These are phyloP conservation scores for Prosopocoilus inquinatus DNA, from an alignment of 2,888 invertebrate genomes.

Conservation along the genomic window DNA sequence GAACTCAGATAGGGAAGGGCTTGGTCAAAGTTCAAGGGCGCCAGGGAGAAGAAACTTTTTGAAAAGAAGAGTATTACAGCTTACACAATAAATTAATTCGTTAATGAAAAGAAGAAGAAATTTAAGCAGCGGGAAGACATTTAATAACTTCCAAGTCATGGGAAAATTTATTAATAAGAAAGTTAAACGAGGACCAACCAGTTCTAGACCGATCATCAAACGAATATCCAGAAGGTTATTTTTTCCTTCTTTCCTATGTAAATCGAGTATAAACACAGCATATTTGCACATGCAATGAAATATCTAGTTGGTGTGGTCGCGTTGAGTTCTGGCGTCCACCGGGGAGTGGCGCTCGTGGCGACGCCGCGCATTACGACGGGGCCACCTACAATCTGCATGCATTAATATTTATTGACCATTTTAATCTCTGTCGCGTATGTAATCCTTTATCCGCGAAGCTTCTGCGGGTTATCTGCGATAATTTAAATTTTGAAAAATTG, in stretches of 20 bases:
- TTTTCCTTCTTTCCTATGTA: not conserved
- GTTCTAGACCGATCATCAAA: not conserved
- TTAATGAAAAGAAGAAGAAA: too few species aligned
- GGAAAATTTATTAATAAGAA: too few species aligned
- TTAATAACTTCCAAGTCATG: too few species aligned
- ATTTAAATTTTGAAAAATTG: conserved; percentile 25
- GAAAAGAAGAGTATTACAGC: too few species aligned
- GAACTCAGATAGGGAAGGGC: too few species aligned
- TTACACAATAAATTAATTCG: too few species aligned
- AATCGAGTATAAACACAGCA: not conserved
- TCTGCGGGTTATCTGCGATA: conserved; percentile 26
- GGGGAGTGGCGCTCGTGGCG: not conserved
- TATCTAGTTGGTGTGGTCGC: not conserved
- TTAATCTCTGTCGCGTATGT: conserved; percentile 40
- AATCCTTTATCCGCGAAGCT: conserved; percentile 25
- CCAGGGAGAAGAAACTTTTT: too few species aligned
- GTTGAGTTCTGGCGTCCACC: not conserved
- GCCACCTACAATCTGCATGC: conserved; percentile 32
- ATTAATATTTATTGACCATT: conserved; percentile 41
- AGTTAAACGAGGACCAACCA: too few species aligned
- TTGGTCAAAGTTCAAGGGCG: too few species aligned
- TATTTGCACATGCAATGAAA: not conserved
- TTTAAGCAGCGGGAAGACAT: too few species aligned
- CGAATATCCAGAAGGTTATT: not conserved
- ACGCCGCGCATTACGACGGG: conserved; percentile 19